phyloP scores from a whole-genome alignment of 2,888 invertebrate species.

The Taenaris catops region DNA sequence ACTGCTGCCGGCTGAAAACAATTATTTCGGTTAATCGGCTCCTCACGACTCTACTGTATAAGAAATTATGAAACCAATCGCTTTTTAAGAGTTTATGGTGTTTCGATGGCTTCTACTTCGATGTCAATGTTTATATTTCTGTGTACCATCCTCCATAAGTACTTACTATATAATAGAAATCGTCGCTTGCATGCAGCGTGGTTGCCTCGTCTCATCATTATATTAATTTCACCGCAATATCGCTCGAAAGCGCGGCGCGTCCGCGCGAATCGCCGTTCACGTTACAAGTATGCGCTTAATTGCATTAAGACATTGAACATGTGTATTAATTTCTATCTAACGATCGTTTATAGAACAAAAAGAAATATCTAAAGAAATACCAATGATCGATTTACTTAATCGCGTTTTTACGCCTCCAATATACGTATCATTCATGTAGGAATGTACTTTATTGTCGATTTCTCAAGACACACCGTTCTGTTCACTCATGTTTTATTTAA shows the following conservation, averaged over 20 bases:
- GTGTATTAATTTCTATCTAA: slow-evolving; percentile 51
- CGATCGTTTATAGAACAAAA: slow-evolving; percentile 45
- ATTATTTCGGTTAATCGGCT: too few species aligned
- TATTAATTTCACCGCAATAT: slow-evolving; percentile 66
- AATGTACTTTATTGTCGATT: slow-evolving; percentile 5
- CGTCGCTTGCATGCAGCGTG: slow-evolving; percentile 37
- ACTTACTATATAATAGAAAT: slow-evolving; percentile 19
- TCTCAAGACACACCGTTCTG: neutral
- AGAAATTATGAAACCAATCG: too few species aligned
- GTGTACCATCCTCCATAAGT: too few species aligned
- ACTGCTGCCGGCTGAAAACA: too few species aligned
- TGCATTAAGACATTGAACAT: slow-evolving; percentile 54
- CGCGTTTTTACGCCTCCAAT: slow-evolving; percentile 5
- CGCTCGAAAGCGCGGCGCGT: slow-evolving; percentile 59
- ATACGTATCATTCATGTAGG: slow-evolving; percentile 1
- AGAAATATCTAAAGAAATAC: slow-evolving; percentile 11
- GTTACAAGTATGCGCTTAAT: slow-evolving; percentile 59
- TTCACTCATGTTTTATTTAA: neutral
- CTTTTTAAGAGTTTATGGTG: too few species aligned
- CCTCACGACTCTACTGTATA: too few species aligned
- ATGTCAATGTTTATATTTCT: too few species aligned
- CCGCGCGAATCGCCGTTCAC: slow-evolving; percentile 63
- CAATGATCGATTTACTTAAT: slow-evolving; percentile 1
- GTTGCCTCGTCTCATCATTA: slow-evolving; percentile 37
- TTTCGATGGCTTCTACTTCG: too few species aligned